A percentile compares a stretch with the other conserved stretches of the same genome.
Evolutionary conservation across 2,888 invertebrate species (phyloP).

Genomic region (Phortica magna): DNA sequence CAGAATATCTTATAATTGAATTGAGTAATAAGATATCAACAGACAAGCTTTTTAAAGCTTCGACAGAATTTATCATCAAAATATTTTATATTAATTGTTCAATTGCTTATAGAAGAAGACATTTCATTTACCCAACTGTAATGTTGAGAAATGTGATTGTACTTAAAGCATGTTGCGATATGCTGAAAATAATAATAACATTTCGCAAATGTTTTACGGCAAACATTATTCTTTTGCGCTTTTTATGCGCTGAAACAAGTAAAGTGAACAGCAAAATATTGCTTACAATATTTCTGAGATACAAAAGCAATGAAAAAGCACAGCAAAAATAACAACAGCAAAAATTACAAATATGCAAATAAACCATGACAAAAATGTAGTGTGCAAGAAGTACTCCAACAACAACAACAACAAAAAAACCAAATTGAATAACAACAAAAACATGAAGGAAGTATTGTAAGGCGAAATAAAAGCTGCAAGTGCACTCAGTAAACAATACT

Average conservation of each 20-base stretch:
- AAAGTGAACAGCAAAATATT: conserved; percentile 12
- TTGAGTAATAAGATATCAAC: no score
- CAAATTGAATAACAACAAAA: not conserved
- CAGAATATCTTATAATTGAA: no score
- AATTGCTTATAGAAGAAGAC: not conserved
- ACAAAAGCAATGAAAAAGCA: not conserved
- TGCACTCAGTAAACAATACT: conserved; percentile 51
- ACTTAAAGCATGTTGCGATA: conserved; percentile 5
- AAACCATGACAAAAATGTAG: not conserved
- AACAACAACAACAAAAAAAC: no score
- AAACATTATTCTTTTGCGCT: not conserved
- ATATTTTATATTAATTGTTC: no score
- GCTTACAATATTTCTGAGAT: conserved; percentile 19
- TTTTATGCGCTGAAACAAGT: conserved; percentile 10
- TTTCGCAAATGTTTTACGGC: conserved; percentile 27
- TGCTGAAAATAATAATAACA: conserved; percentile 27
- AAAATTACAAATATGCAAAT: conserved; percentile 31
- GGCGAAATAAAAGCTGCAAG: not conserved
- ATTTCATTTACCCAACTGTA: conserved; percentile 19
- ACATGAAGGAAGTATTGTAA: not conserved
- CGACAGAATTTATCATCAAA: no score
- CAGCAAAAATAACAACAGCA: not conserved
- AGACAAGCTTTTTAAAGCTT: no score
- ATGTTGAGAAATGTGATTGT: conserved; percentile 1
- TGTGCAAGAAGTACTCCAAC: not conserved